Conservation (phyloP, 2,113 vertebrate species). For the Sciurus niger region DNA sequence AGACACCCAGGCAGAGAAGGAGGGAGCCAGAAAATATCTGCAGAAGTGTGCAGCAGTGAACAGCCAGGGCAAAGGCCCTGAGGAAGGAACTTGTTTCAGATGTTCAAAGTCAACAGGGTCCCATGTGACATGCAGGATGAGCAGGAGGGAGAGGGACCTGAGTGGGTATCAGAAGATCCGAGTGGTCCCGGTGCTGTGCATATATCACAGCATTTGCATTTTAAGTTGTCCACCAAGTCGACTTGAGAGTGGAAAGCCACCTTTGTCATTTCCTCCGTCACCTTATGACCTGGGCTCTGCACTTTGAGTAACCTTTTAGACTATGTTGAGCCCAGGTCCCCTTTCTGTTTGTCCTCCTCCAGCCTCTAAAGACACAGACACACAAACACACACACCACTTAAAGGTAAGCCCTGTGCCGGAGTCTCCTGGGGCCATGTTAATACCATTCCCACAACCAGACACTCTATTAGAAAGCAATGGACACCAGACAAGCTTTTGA, state of each 20-base stretch:
- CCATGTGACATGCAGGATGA: background rate
- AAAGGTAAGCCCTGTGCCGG: too few relatives aligned
- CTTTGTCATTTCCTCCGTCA: background rate
- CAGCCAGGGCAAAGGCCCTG: background rate
- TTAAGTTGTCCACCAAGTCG: background rate
- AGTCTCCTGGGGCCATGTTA: background rate
- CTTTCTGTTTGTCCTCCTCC: background rate
- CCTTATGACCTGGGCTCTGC: background rate
- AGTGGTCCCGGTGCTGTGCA: background rate
- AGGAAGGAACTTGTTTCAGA: background rate
- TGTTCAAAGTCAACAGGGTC: too few relatives aligned
- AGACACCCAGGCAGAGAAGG: background rate
- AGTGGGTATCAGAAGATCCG: background rate
- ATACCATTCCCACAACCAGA: background rate
- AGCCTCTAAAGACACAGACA: background rate
- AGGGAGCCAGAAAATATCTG: background rate
- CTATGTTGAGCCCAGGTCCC: background rate
- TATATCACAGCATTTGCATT: background rate
- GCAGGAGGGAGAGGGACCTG: background rate
- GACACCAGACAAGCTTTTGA: background rate
- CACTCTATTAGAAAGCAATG: background rate
- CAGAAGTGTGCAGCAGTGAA: background rate
- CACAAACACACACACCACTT: too few relatives aligned
- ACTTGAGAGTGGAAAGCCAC: background rate
- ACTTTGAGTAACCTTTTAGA: background rate